Evolutionary conservation across 2,113 vertebrate species (phyloP).

Genomic region (Eidolon helvum): DNA sequence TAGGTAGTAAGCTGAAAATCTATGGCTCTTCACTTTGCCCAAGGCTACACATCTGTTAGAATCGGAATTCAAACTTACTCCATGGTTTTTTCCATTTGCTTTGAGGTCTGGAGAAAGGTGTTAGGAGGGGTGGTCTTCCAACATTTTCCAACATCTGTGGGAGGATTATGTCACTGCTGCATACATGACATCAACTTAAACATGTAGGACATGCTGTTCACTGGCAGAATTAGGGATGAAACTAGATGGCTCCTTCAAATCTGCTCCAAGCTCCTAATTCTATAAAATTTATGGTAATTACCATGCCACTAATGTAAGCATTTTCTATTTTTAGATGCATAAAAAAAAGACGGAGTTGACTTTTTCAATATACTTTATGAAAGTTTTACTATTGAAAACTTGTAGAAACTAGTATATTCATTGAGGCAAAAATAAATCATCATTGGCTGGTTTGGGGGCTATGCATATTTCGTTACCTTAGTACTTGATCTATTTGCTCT

Average conservation of each 20-base stretch:
- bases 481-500: background rate
- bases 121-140: background rate
- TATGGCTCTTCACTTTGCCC: background rate
- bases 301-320: background rate
- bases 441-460: background rate
- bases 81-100: background rate
- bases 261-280: background rate
- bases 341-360: background rate
- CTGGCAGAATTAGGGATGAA: background rate
- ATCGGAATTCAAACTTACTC: background rate
- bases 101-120: background rate
- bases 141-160: background rate
- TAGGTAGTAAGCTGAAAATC: background rate
- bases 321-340: background rate
- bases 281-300: background rate
- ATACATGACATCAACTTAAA: background rate
- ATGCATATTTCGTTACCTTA: background rate
- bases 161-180: background rate
- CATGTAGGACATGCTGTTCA: background rate
- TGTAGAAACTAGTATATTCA: background rate
- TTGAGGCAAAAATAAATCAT: constrained; percentile 16
- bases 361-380: background rate
- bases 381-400: constrained; percentile 9
- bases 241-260: background rate
- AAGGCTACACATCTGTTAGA: background rate